Conservation (phyloP, 2,113 vertebrate species). For the Rhynchomys soricoides region DNA sequence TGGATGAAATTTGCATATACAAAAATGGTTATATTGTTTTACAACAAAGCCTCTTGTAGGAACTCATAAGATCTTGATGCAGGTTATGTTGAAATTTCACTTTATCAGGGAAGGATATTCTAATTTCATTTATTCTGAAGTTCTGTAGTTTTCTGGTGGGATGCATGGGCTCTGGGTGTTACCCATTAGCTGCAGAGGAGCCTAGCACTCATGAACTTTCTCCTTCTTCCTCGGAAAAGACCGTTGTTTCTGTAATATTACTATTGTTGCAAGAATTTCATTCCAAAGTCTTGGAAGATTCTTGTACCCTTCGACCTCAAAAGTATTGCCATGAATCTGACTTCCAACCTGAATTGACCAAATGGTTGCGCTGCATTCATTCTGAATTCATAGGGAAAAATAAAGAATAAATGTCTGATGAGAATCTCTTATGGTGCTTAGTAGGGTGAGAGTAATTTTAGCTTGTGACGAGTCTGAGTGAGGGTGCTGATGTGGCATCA, state of each 20-base stretch:
- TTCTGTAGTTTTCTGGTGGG: not conserved
- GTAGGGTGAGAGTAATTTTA: conserved; percentile 11
- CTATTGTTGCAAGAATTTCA: not conserved
- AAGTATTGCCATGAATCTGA: conserved; percentile 16
- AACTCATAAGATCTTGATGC: not conserved
- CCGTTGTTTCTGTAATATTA: not conserved
- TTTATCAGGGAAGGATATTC: not conserved
- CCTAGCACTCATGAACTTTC: not conserved
- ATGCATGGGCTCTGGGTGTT: not conserved
- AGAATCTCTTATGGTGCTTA: not conserved
- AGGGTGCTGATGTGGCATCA: not conserved
- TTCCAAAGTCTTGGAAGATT: conserved; percentile 23
- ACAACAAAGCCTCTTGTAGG: not conserved
- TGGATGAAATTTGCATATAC: not conserved
- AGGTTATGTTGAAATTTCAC: not conserved
- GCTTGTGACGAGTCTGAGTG: not conserved
- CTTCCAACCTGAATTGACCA: not conserved
- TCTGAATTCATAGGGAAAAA: conserved; percentile 9
- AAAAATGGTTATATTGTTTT: not conserved
- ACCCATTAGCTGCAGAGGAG: not conserved
- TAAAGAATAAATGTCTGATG: not conserved
- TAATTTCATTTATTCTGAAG: not conserved
- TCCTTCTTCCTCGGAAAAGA: not conserved
- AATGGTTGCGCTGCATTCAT: not conserved
- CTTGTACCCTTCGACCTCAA: not conserved